Conservation (phyloP, 35 echinoderm and acorn worm species). For the Hemicentrotus pulcherrimus region DNA sequence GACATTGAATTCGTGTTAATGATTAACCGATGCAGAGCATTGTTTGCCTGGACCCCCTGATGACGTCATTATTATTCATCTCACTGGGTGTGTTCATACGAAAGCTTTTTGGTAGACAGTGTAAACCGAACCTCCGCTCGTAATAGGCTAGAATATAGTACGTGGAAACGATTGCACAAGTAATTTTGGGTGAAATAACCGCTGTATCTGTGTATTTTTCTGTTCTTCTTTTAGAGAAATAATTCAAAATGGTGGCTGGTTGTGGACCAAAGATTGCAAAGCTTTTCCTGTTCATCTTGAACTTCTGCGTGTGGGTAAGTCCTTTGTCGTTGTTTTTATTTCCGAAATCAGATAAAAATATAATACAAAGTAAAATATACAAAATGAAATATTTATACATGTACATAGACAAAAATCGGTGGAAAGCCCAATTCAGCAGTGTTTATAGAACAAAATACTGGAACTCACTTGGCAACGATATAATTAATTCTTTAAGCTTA, state of each 20-base stretch:
- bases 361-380: too few species aligned
- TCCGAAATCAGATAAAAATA: too few species aligned
- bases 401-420: too few species aligned
- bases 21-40: background rate
- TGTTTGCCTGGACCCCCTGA: background rate
- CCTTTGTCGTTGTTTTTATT: too few species aligned
- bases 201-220: background rate
- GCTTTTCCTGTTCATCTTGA: slow-evolving; percentile 70
- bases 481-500: too few species aligned
- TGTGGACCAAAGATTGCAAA: slow-evolving; percentile 81
- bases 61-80: background rate
- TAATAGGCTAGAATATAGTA: background rate
- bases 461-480: too few species aligned
- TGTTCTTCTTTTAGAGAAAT: background rate
- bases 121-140: background rate
- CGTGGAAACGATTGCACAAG: too few species aligned
- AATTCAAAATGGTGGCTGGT: slow-evolving; percentile 72
- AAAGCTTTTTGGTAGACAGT: background rate
- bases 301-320: slow-evolving; percentile 84
- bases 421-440: too few species aligned
- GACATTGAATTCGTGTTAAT: background rate
- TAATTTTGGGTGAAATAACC: background rate
- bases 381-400: too few species aligned
- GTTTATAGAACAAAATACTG: too few species aligned
- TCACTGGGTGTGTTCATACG: background rate